phyloP scores from a whole-genome alignment of 2,113 vertebrate genomes.

The Ciconia stormi region DNA sequence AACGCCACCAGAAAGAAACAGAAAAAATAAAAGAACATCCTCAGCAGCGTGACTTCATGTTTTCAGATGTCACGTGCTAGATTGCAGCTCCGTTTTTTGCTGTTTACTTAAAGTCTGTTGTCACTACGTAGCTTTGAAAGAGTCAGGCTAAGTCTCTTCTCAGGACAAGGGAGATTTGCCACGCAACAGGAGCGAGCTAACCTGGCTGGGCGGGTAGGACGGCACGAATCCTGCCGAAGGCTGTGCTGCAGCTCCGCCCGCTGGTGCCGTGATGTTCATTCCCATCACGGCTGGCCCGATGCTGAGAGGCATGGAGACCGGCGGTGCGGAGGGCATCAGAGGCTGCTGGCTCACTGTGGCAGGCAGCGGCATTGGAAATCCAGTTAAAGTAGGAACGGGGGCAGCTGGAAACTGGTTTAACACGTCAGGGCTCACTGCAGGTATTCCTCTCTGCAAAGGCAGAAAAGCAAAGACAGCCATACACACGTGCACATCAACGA shows the following conservation, averaged over 20 bases:
- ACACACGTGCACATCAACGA: rapidly evolving
- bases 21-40: not conserved
- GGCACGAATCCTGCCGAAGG: conserved; percentile 76
- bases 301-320: conserved; percentile 72
- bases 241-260: conserved; percentile 62
- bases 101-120: not conserved
- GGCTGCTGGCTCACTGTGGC: conserved; percentile 77
- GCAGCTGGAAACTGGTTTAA: conserved; percentile 91
- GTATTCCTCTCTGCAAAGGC: conserved; percentile 85
- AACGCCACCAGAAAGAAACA: not conserved
- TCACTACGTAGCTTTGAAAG: rapidly evolving
- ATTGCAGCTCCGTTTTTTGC: not conserved
- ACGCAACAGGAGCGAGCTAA: not conserved
- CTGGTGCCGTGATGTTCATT: conserved; percentile 75
- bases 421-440: conserved; percentile 88
- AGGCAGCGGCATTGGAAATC: conserved; percentile 83
- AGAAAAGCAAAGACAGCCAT: not conserved
- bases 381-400: conserved; percentile 89
- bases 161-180: not conserved
- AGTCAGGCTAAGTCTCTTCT: not conserved
- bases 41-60: not conserved
- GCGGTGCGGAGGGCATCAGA: conserved; percentile 53
- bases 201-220: conserved; percentile 75
- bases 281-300: conserved; percentile 81
- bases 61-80: rapidly evolving